Base-by-base conservation (phyloP, 2,113 vertebrate genomes). In the Brachypteracias leptosomus region DNA sequence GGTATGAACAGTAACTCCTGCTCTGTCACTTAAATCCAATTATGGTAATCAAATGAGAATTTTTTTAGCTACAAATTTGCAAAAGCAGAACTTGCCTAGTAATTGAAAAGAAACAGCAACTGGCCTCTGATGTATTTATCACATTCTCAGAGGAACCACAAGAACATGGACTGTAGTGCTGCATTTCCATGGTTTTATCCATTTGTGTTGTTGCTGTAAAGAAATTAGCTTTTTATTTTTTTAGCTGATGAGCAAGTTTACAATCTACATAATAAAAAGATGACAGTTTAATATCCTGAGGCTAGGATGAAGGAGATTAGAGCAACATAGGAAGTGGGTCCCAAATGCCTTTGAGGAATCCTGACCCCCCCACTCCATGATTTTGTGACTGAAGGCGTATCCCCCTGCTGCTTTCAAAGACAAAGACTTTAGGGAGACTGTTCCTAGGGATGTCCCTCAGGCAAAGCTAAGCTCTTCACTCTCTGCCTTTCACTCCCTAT, bases 11-110 rank as follows among this genome's bases (percentile, higher is more conserved):
- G 57, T 55, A 10, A 12, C 35, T 92, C 84, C 65, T 58, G 49
- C n/a, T 87, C 76, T 52, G 16, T 74, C 72, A 89, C 65, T 85
- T 66, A 89, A 74, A 90, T 76, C 61, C 72, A 93, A 55, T 94
- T 96, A 90, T 5, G 8, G 65, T 25, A 79, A 88, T 10, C 0
- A 9, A 57, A 49, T 76, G 54, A 74, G 52, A 31, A 38, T 36
- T 78, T 91, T n/a, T 91, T 86, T 71, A 84, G 55, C 40, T 85
- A 80, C 82, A 72, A 86, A 86, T 88, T n/a, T 57, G 33, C 72
- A 89, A 76, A 83, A 92, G 21, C 71, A 42, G 78, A 74, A 89
- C 71, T 47, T 94, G 36, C 25, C 61, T 35, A 79, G 75, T 59
- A 95, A 91, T 13, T 76, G 70, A 87, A 70, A 80, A 3, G 29